Base-by-base conservation (phyloP, 2,888 invertebrate genomes). In the Drosophila colorata region DNA sequence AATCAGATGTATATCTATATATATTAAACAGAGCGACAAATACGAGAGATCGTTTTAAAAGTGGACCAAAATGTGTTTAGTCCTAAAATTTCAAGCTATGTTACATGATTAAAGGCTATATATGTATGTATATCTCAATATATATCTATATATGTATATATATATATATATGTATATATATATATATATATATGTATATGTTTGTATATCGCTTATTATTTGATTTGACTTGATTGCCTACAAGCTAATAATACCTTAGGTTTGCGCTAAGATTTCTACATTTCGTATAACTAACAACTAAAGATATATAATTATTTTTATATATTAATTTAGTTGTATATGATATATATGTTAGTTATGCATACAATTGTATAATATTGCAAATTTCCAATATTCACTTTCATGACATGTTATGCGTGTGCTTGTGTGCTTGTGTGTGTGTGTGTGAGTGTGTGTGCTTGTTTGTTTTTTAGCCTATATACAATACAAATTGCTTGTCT, bases 211-310 rank as follows among this genome's bases (percentile, higher is more conserved):
- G 66, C 73, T 64, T 72, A 81, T 66, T 68, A 75, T 83, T 83
- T 84, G 80, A 76, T 86, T 74, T 78, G 75, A 82, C 78, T 83
- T 83, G 80, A 82, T 80, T 78, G 87, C 84, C 89, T 89, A 89
- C 78, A 84, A 88, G 82, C 89, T 89, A 89, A 82, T 89, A 89
- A 89, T 89, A 89, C 88, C 89, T 89, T 87, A 87, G 72, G 86
- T 85, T 83, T 77, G 74, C 81, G 72, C 83, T 85, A 85, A 85
- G 85, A 83, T 83, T 73, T 84, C 86, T 85, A 79, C 70, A 73
- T 48, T 69, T 74, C 49, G 61, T 66, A 63, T 59, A 56, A 46
- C 51, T 67, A 55, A 63, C 16, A 60, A 56, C 51, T 70, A 48
- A 48, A 44, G 33, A 57, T 63, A 38, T 57, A 53, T 47, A 16